Evolutionary conservation across 2,113 vertebrate species (phyloP), one percentile per base, ranked within the genome.

Genomic region (Alethe diademata): DNA sequence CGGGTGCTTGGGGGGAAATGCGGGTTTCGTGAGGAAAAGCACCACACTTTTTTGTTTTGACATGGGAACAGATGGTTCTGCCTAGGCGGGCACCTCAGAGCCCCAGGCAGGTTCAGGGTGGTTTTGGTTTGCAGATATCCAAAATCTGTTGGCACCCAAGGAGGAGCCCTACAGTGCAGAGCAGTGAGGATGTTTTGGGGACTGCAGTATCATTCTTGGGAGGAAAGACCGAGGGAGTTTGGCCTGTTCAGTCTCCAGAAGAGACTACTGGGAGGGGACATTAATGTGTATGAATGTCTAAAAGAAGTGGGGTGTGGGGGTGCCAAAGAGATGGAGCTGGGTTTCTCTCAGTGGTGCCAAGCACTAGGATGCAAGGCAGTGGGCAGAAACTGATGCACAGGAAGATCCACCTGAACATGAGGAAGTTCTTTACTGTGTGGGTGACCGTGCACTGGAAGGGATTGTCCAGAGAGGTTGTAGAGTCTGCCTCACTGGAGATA

Each of bases 71-170:
- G n/a, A 22, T 35, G 47, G 38, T 67, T 81, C n/a, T 54, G 87
- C 18, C 29, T 54, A 29, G 6, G 20, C 18, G 62, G n/a, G n/a
- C 40, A 15, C n/a, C 47, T 29, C 78, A 45, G n/a, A 58, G 53
- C 11, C n/a, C 29, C 29, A 19, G 98, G 5, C 98, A 98, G 91
- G 98, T 51, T 74, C 12, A 29, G 31, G 10, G 35, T n/a, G 4
- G 3, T 22, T 47, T 12, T 98, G 94, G 98, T 99, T 48, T 99
- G 99, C 96, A 98, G 99, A 92, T 99, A 98, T 81, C 98, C 98
- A 69, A 99, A 99, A 85, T 98, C 98, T 97, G 98, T 97, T 97
- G 98, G 98, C 96, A 98, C 98, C 92, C 99, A 98, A 23, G 76
- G 98, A 98, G 0, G 47, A 61, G 38, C 19, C 0, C 19, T 38